These are phyloP conservation scores for Epizoanthus stellaris DNA, from an alignment of 92 coral and sea anemone genomes.

Conservation along the genomic window DNA sequence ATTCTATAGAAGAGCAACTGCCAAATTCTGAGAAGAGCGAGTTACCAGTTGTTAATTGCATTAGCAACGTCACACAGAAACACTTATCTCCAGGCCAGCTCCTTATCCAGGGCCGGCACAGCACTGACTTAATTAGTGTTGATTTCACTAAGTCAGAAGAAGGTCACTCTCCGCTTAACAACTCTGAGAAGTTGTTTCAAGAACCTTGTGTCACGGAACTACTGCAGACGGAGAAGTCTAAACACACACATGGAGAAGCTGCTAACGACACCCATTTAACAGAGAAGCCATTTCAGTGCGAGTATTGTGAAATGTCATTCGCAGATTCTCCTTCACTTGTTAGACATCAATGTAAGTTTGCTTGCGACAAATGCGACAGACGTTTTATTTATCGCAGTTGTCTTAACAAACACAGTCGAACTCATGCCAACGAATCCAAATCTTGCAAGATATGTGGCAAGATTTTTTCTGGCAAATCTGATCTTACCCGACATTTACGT, in stretches of 20 bases:
- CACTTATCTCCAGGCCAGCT: too few relatives aligned
- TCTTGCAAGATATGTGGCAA: not conserved
- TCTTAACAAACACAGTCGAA: not conserved
- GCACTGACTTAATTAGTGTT: too few relatives aligned
- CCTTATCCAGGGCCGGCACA: too few relatives aligned
- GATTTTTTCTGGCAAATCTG: not conserved
- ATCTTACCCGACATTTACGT: not conserved
- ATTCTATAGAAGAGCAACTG: too few relatives aligned
- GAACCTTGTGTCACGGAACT: too few relatives aligned
- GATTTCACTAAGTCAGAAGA: too few relatives aligned
- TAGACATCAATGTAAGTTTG: not conserved
- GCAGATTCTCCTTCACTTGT: too few relatives aligned
- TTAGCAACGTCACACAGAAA: too few relatives aligned
- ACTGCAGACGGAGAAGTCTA: not conserved
- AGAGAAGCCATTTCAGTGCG: not conserved
- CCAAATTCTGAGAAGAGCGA: too few relatives aligned
- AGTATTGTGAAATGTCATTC: not conserved
- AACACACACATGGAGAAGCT: not conserved
- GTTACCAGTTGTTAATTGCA: too few relatives aligned
- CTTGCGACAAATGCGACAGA: not conserved
- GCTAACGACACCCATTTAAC: not conserved
- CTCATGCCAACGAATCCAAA: not conserved
- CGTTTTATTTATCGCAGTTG: not conserved
- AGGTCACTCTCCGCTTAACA: too few relatives aligned
- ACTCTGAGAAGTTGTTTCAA: too few relatives aligned